Conservation (phyloP, 1,140 invertebrate genomes). For the Neodiprion lecontei region DNA sequence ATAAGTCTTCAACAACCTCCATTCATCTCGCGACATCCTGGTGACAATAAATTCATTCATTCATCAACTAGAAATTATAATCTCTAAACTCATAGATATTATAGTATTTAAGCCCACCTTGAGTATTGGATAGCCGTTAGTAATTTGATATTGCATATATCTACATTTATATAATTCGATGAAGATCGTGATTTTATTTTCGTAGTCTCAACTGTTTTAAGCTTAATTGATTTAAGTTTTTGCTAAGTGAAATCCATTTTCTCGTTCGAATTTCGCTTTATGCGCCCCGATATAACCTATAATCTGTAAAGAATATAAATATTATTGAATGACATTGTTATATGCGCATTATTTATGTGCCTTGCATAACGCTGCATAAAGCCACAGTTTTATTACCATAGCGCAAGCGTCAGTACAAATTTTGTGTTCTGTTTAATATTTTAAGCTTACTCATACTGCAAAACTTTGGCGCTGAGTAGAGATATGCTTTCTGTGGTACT, state of each 20-base stretch:
- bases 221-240: no score
- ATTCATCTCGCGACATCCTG: neutral
- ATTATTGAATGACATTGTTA: neutral
- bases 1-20: no score
- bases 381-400: neutral
- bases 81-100: no score
- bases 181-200: no score
- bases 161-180: no score
- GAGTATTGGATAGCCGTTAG: neutral
- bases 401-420: neutral
- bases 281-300: neutral
- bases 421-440: neutral
- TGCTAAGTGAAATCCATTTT: no score
- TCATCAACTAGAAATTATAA: neutral
- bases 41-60: neutral
- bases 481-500: neutral
- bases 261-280: neutral
- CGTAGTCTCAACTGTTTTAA: no score
- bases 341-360: slow-evolving; percentile 5
- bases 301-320: neutral
- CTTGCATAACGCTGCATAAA: neutral
- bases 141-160: neutral
- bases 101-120: no score
- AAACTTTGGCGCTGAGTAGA: neutral
- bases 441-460: neutral